Evolutionary conservation across 2,888 invertebrate species (phyloP).

Genomic region (Epirrhoe alternata): DNA sequence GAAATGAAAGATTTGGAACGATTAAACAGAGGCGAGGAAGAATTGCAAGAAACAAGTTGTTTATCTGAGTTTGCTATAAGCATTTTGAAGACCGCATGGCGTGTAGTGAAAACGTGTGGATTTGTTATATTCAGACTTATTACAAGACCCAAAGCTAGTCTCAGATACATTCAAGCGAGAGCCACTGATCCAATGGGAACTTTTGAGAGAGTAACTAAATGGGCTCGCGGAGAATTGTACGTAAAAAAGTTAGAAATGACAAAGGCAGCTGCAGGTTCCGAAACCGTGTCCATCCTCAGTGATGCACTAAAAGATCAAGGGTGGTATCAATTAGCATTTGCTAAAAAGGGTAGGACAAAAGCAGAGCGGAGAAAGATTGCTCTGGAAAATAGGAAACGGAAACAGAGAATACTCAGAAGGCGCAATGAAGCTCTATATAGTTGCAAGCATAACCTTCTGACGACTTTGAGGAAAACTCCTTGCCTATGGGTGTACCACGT

Average conservation of each 20-base stretch:
- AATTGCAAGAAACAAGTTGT: slow-evolving; percentile 48
- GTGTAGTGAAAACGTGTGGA: slow-evolving; percentile 32
- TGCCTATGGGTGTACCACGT: slow-evolving; percentile 66
- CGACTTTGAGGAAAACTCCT: slow-evolving; percentile 60
- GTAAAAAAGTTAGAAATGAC: slow-evolving; percentile 53
- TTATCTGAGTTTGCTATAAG: slow-evolving; percentile 50
- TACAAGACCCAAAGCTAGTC: slow-evolving; percentile 49
- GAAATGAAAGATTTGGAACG: slow-evolving; percentile 43
- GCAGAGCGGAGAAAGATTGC: slow-evolving; percentile 25
- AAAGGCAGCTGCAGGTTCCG: slow-evolving; percentile 52
- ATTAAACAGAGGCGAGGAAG: slow-evolving; percentile 43
- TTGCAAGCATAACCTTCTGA: slow-evolving; percentile 56
- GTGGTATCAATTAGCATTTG: slow-evolving; percentile 47
- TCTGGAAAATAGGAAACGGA: slow-evolving; percentile 41
- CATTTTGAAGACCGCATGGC: slow-evolving; percentile 42
- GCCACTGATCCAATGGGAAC: slow-evolving; percentile 48
- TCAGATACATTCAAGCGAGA: slow-evolving; percentile 45
- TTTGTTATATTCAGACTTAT: slow-evolving; percentile 42
- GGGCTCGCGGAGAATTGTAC: slow-evolving; percentile 43
- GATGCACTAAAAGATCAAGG: slow-evolving; percentile 54
- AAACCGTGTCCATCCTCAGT: slow-evolving; percentile 47
- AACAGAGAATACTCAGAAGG: slow-evolving; percentile 51
- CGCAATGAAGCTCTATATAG: slow-evolving; percentile 48
- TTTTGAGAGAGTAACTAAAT: slow-evolving; percentile 38
- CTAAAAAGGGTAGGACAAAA: slow-evolving; percentile 52